Conservation (phyloP, 2,113 vertebrate species). For the Gallinago undulata region DNA sequence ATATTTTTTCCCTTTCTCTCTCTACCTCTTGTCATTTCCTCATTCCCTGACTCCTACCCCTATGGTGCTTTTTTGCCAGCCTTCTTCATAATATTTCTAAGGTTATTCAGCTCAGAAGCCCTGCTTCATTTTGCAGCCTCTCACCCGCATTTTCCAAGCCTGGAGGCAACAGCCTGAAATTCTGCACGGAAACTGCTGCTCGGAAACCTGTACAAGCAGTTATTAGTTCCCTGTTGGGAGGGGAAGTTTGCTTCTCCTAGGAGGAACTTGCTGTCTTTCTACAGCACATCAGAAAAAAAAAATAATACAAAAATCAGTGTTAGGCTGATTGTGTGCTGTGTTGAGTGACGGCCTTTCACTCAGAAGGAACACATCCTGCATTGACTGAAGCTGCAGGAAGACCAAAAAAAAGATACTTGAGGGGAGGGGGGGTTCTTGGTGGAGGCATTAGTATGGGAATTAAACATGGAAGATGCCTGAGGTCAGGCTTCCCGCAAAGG, state of each 20-base stretch:
- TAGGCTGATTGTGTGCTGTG: accelerated
- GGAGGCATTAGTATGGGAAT: neutral
- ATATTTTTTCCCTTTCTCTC: neutral
- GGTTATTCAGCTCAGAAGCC: neutral
- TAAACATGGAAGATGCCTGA: neutral
- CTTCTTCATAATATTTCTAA: neutral
- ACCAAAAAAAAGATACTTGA: neutral
- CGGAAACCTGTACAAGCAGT: neutral
- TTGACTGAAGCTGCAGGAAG: neutral
- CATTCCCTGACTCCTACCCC: neutral
- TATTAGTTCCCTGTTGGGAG: neutral
- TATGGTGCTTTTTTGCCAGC: neutral
- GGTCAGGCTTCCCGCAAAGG: neutral
- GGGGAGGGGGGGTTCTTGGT: neutral
- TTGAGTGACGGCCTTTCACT: neutral
- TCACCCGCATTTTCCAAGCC: neutral
- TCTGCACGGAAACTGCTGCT: neutral
- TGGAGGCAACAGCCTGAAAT: neutral
- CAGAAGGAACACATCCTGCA: neutral
- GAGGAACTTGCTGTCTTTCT: constrained; percentile 28
- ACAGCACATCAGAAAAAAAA: neutral
- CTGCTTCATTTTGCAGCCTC: neutral
- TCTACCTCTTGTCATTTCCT: neutral
- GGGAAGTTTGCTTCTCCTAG: neutral
- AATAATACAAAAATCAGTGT: neutral